Evolutionary conservation across 2,888 invertebrate species (phyloP), one percentile per base, ranked within the genome.

Genomic region (Lochmaea crataegi): DNA sequence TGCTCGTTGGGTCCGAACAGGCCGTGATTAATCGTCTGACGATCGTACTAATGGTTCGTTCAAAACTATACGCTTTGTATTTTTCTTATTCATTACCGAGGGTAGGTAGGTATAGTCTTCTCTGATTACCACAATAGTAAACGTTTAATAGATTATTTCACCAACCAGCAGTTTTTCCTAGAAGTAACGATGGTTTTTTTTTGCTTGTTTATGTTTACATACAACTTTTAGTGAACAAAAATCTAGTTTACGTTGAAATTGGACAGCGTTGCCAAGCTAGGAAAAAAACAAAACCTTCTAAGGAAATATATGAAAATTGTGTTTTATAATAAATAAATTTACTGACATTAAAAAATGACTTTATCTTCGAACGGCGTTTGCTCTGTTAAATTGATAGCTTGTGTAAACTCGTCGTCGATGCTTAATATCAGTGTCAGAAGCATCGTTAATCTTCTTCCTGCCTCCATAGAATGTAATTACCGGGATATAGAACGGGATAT

Each of bases 391-490:
- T 16, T 16, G 16, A 53, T 16, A 53, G 51, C 51, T 53, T 16
- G 16, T 16, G 51, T 53, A 53, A 53, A 53, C 16, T 53, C 51
- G 41, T 61, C 61, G 41, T 61, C 61, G 38, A 41, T 61, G 84
- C 84, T 87, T 86, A 87, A 87, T 87, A 87, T 87, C 86, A 86
- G 84, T 84, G 84, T 83, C 84, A 82, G 80, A 83, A 77, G 83
- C 84, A 87, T 87, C 87, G 86, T 87, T 87, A 87, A 87, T 87
- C 87, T 87, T 87, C 82, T 81, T 83, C 38, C 82, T 85, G 86
- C 85, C 86, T 85, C 84, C 85, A 84, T 83, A 86, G 86, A 86
- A 86, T 86, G 86, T 86, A 86, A 86, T 86, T 86, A 86, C 86
- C 83, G 83, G 83, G 80, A 78, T 72, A 74, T 74, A 71, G 61